phyloP scores from a whole-genome alignment of 2,797 vertebrate genomes.

The Craterocephalus amniculus region DNA sequence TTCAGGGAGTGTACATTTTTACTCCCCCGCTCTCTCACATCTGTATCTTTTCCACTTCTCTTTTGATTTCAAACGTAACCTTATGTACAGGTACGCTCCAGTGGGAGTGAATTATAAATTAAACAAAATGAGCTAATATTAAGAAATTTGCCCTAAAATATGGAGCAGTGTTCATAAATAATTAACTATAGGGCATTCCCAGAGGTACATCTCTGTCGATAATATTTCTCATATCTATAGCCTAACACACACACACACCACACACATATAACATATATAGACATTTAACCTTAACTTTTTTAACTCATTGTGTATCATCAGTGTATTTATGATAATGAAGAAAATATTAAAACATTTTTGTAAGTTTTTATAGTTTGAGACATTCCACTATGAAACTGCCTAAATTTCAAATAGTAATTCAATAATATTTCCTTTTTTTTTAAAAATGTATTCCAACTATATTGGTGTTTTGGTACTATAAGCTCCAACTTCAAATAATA shows the following conservation, averaged over 20 bases:
- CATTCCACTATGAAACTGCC: constrained; percentile 3
- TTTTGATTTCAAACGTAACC: constrained; percentile 36
- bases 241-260: no score
- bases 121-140: constrained; percentile 35
- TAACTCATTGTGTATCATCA: no score
- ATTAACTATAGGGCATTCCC: neutral
- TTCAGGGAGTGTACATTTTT: neutral
- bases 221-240: neutral
- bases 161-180: constrained; percentile 29
- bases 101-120: constrained; percentile 41
- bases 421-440: neutral
- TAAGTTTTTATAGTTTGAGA: neutral
- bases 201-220: neutral
- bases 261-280: no score
- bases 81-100: constrained; percentile 17
- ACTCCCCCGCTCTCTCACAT: neutral
- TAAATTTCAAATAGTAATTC: neutral
- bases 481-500: constrained; percentile 8
- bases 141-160: constrained; percentile 43
- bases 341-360: neutral
- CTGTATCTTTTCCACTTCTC: neutral
- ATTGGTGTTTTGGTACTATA: neutral
- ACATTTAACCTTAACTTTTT: no score
- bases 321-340: neutral
- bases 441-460: neutral